phyloP scores from a whole-genome alignment of 2,888 invertebrate genomes.

The Chamaedrilus cognettii region DNA sequence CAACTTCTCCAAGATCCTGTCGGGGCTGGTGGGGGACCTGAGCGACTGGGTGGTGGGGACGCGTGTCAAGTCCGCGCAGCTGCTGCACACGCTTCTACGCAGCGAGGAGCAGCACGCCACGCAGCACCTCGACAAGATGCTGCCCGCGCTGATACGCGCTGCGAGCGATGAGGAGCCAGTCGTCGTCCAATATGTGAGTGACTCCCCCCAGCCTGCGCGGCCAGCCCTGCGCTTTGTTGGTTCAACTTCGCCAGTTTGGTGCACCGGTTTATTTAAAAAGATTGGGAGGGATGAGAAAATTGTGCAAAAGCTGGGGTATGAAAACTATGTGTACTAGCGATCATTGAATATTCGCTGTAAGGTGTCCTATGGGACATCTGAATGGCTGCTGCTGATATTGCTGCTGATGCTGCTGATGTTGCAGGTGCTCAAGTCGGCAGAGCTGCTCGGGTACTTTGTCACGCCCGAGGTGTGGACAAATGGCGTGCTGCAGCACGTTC shows the following conservation, averaged over 20 bases:
- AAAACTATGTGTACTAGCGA: no score
- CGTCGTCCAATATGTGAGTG: slow-evolving; percentile 62
- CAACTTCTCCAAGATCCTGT: slow-evolving; percentile 71
- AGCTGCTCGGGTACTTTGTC: slow-evolving; percentile 77
- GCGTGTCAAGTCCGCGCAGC: slow-evolving; percentile 73
- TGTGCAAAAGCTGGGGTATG: no score
- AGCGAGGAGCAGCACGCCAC: slow-evolving; percentile 76
- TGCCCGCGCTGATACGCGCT: slow-evolving; percentile 68
- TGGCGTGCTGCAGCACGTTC: slow-evolving; percentile 53
- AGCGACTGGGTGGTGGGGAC: slow-evolving; percentile 74
- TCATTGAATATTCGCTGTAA: no score
- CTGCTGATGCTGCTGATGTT: slow-evolving; percentile 40
- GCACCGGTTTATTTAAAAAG: no score
- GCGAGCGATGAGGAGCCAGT: slow-evolving; percentile 71
- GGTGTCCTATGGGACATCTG: no score
- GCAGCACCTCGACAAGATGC: slow-evolving; percentile 66
- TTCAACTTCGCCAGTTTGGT: no score
- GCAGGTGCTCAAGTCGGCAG: slow-evolving; percentile 70
- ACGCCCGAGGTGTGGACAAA: slow-evolving; percentile 71
- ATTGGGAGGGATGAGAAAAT: no score
- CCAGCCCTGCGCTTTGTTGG: no score
- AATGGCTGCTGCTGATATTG: no score
- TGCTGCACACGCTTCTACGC: slow-evolving; percentile 72
- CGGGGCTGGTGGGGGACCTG: slow-evolving; percentile 73
- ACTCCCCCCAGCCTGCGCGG: no score